Evolutionary conservation across 2,113 vertebrate genomes (phyloP).

Genomic region (Dicaeum eximium): DNA sequence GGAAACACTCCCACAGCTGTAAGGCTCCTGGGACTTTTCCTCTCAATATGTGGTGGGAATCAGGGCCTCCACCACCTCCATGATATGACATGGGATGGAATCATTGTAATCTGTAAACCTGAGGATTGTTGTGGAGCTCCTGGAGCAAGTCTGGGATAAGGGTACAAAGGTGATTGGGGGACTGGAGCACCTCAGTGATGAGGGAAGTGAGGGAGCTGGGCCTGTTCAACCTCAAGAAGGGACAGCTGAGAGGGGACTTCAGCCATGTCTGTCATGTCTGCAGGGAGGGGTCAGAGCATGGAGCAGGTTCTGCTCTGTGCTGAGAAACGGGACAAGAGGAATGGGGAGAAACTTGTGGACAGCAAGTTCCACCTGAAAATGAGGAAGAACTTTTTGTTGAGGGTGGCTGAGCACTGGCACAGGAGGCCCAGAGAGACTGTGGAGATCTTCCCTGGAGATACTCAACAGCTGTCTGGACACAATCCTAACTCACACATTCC

Average conservation of each 20-base stretch:
- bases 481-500: fast-evolving
- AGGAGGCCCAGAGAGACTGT: neutral
- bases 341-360: neutral
- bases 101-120: neutral
- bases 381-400: neutral
- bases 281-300: neutral
- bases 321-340: neutral
- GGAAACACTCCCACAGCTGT: fast-evolving
- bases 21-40: neutral
- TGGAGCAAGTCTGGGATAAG: neutral
- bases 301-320: neutral
- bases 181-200: neutral
- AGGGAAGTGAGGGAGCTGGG: neutral
- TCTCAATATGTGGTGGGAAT: neutral
- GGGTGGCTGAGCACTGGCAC: neutral
- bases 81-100: neutral
- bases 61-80: neutral
- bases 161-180: neutral
- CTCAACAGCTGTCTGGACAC: neutral
- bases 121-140: neutral
- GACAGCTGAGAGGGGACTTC: neutral
- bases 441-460: neutral
- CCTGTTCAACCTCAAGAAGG: neutral
- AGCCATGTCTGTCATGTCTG: neutral
- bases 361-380: neutral